Evolutionary conservation across 1,140 invertebrate species (phyloP).

Genomic region (Rhyzopertha dominica): DNA sequence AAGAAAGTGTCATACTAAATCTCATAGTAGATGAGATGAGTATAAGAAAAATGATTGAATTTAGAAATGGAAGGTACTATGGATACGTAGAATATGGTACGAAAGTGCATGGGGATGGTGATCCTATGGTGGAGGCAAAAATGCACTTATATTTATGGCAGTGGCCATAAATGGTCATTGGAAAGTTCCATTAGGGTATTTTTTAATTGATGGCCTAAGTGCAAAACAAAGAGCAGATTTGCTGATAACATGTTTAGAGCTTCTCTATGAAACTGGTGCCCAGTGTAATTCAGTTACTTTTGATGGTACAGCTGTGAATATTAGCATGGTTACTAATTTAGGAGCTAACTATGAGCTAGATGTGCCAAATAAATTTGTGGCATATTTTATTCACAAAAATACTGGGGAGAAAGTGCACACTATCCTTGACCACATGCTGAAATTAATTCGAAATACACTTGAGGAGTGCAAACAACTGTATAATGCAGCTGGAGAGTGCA

Average conservation of each 20-base stretch:
- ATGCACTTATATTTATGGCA: slow-evolving; percentile 36
- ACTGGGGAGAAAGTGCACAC: not conserved
- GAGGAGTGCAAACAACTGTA: not conserved
- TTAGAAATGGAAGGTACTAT: slow-evolving; percentile 8
- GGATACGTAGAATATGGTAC: no score
- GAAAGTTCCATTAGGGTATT: slow-evolving; percentile 41
- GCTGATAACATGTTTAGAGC: slow-evolving; percentile 27
- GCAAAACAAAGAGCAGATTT: slow-evolving; percentile 25
- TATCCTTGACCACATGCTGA: not conserved
- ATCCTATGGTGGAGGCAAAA: slow-evolving; percentile 21
- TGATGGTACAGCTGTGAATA: slow-evolving; percentile 23
- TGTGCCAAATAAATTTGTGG: slow-evolving; percentile 24
- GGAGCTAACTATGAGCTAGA: slow-evolving; percentile 26
- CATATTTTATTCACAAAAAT: not conserved
- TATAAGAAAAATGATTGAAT: slow-evolving; percentile 23
- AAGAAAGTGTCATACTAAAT: not conserved
- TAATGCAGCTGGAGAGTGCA: not conserved
- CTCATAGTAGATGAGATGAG: slow-evolving; percentile 27
- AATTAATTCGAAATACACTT: not conserved
- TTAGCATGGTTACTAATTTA: slow-evolving; percentile 24
- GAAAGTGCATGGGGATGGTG: no score
- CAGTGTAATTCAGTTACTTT: slow-evolving; percentile 26
- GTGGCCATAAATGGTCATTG: slow-evolving; percentile 31
- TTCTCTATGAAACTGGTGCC: slow-evolving; percentile 32
- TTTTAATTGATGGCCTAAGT: slow-evolving; percentile 31